These are phyloP conservation scores for Morinoia aosen DNA, from an alignment of 2,888 invertebrate genomes.

Conservation along the genomic window DNA sequence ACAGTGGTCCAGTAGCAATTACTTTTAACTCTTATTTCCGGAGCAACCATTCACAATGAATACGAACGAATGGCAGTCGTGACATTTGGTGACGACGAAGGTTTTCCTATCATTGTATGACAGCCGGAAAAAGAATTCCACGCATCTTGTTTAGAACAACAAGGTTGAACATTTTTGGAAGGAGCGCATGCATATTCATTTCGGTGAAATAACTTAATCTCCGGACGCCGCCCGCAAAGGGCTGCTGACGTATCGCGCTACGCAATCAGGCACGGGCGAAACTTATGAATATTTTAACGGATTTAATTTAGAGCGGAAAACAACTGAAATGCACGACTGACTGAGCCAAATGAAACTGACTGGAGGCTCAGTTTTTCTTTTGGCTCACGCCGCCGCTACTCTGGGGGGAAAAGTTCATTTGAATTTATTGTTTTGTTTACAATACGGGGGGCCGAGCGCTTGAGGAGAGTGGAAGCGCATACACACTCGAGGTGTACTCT, in stretches of 20 bases:
- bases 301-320: slow-evolving; percentile 22
- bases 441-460: neutral
- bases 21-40: neutral
- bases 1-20: neutral
- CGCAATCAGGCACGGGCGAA: slow-evolving; percentile 26
- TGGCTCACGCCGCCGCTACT: neutral
- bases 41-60: neutral
- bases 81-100: neutral
- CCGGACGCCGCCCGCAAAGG: neutral
- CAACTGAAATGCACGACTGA: slow-evolving; percentile 28
- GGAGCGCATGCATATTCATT: neutral
- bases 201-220: neutral
- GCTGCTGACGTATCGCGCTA: slow-evolving; percentile 1
- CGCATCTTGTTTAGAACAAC: neutral
- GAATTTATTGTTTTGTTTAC: slow-evolving; percentile 3
- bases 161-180: neutral
- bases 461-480: neutral
- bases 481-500: neutral
- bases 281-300: slow-evolving; percentile 40
- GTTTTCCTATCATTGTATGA: slow-evolving; percentile 18
- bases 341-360: slow-evolving; percentile 37
- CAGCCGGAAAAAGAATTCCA: neutral
- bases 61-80: neutral
- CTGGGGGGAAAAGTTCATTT: neutral
- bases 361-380: neutral